Conservation (phyloP, 1,140 invertebrate genomes). For the Drosophila ironensis region DNA sequence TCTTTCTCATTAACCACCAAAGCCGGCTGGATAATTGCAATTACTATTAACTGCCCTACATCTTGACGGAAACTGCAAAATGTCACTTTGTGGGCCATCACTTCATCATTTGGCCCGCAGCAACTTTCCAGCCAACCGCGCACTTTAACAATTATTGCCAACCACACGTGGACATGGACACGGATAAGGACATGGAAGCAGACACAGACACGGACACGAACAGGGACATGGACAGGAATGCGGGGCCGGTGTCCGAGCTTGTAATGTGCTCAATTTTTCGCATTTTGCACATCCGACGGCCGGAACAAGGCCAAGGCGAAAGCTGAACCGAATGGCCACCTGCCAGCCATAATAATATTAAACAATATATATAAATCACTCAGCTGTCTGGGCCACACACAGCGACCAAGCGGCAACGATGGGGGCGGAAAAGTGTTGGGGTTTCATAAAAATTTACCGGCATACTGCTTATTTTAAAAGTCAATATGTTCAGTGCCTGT, state of each 20-base stretch:
- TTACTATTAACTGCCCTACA: conserved; percentile 37
- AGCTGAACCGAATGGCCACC: conserved; percentile 43
- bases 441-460: conserved; percentile 76
- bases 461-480: conserved; percentile 79
- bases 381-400: conserved; percentile 63
- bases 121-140: conserved; percentile 47
- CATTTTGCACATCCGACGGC: conserved; percentile 68
- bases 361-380: conserved; percentile 79
- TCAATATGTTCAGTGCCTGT: conserved; percentile 76
- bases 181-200: conserved; percentile 7
- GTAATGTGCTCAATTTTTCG: conserved; percentile 77
- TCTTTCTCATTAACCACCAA: conserved; percentile 39
- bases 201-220: conserved; percentile 15
- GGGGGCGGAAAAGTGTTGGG: conserved; percentile 7
- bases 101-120: conserved; percentile 49
- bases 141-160: conserved; percentile 75
- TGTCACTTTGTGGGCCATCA: conserved; percentile 16
- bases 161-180: conserved; percentile 62
- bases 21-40: conserved; percentile 28
- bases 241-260: conserved; percentile 18
- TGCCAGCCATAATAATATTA: conserved; percentile 77
- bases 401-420: neutral
- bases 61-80: conserved; percentile 25
- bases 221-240: conserved; percentile 6
- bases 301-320: conserved; percentile 38